phyloP scores from a whole-genome alignment of 1,140 invertebrate genomes.

The Musca vetustissima region DNA sequence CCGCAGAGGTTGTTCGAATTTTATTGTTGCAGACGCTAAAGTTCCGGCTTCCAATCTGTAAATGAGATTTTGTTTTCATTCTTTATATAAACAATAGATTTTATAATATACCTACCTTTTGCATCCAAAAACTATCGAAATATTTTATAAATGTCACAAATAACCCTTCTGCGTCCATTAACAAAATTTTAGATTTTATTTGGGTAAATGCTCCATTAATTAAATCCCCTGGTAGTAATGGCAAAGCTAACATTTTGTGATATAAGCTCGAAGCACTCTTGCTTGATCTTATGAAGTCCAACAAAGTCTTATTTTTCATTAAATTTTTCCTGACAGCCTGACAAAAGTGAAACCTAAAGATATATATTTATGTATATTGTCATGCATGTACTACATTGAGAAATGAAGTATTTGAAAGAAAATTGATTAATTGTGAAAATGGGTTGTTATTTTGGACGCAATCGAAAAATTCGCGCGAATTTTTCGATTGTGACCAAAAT shows the following conservation, averaged over 20 bases:
- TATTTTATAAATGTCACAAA: neutral
- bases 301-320: neutral
- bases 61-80: neutral
- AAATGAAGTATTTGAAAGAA: no score
- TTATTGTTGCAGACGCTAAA: neutral
- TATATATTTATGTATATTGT: neutral
- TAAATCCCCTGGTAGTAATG: neutral
- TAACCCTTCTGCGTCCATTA: neutral
- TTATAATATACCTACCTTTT: neutral
- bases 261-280: neutral
- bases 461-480: no score
- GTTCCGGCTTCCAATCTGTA: neutral
- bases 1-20: neutral
- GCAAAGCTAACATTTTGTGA: constrained; percentile 1
- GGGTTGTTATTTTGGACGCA: no score
- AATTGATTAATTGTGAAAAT: no score
- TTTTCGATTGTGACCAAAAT: no score
- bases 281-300: neutral
- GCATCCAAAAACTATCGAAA: neutral
- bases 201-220: neutral
- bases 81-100: no score
- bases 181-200: neutral
- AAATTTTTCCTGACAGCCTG: neutral
- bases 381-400: no score
- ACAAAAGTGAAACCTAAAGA: neutral